Base-by-base conservation (phyloP, 2,113 vertebrate species). In the Corythoichthys intestinalis region DNA sequence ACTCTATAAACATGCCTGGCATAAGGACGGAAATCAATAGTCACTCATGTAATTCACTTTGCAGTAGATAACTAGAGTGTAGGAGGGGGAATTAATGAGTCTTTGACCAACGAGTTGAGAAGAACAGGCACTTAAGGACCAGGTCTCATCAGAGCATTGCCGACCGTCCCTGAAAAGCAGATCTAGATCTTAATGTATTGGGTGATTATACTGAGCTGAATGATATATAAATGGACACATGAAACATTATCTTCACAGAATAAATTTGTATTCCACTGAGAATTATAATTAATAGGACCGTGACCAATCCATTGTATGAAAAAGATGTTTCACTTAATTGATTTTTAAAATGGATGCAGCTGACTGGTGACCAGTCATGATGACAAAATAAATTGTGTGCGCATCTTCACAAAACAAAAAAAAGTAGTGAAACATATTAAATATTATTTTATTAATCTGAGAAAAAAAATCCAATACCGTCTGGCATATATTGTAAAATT, bases 1-100 rank as follows among this genome's bases (percentile, higher is more conserved):
- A 77, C 78, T 76, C 64, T 84, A 70, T 74, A 82, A 83, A 83
- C 84, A 78, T 81, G 77, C 58, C 73, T 63, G 83, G 73, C 77
- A 83, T 82, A 74, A 84, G 75, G 74, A 75, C 87, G 87, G 75
- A 80, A 87, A 89, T 91, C 89, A 88, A 91, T 88, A 85, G 81
- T 76, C 68, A 74, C 77, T 87, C 28, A 49, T 88, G 85, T 87
- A 83, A 83, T 85, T 89, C 82, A 85, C 83, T 90, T 87, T 78
- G 71, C 50, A 49, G 79, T 65, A 79, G 82, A 86, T 87, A 79
- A 89, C 73, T 72, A 75, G 53, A 52, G 63, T 74, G 15, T 15
- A 39, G 67, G 28, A 57, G 49, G 49, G 53, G 63, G 57, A 63
- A 69, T 78, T 76, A 74, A 79, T 69, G 72, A 75, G 68, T 48